Evolutionary conservation across 2,797 vertebrate species (phyloP).

Genomic region (Fringilla coelebs): DNA sequence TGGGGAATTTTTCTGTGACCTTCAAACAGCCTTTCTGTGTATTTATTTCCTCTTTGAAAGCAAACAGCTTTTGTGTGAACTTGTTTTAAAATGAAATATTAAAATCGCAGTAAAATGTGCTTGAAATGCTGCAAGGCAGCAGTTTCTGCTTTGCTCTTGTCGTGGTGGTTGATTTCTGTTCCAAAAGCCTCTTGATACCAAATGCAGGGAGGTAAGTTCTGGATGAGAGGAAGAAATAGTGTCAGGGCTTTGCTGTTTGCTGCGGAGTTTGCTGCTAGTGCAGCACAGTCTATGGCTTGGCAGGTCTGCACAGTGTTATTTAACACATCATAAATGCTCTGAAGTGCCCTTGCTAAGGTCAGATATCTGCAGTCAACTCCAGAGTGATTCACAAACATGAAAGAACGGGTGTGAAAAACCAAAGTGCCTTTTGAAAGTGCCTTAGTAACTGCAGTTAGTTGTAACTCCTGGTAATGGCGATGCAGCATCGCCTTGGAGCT

Average conservation of each 20-base stretch:
- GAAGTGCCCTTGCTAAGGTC: not conserved
- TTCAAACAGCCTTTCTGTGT: not conserved
- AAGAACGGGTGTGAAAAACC: not conserved
- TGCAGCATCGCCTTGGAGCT: not conserved
- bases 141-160: not conserved
- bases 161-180: not conserved
- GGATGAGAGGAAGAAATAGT: not conserved
- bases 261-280: not conserved
- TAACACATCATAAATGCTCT: slow-evolving; percentile 20
- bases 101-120: not conserved
- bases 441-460: not conserved
- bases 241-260: not conserved
- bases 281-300: not conserved
- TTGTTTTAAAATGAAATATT: not conserved
- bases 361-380: not conserved
- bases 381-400: not conserved
- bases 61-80: not conserved
- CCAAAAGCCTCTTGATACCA: not conserved
- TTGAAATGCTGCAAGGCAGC: not conserved
- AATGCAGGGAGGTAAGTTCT: not conserved
- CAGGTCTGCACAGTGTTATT: slow-evolving; percentile 5
- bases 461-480: not conserved
- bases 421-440: not conserved
- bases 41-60: not conserved
- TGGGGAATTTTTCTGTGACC: not conserved